phyloP scores from a whole-genome alignment of 1,140 invertebrate genomes.

The Orchesella cincta region DNA sequence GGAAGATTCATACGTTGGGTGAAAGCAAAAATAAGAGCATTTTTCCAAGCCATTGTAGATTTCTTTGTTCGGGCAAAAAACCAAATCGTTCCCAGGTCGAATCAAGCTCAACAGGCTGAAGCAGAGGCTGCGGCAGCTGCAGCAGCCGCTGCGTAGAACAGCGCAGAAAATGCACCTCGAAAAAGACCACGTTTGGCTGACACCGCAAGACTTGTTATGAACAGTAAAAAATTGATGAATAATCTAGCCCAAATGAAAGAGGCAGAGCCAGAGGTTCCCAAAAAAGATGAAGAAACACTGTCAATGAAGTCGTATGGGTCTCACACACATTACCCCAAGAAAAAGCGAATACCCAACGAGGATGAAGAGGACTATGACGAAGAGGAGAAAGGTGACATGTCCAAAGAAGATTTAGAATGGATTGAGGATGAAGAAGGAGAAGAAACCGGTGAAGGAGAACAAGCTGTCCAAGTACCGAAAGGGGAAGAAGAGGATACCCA shows the following conservation, averaged over 20 bases:
- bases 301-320: constrained; percentile 91
- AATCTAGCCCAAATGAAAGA: constrained; percentile 38
- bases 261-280: constrained; percentile 20
- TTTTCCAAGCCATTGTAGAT: constrained; percentile 46
- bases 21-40: constrained; percentile 66
- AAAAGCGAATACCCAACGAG: constrained; percentile 66
- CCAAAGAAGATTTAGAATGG: neutral
- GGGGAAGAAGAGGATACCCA: constrained; percentile 69
- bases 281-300: constrained; percentile 55
- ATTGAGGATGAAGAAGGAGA: constrained; percentile 45
- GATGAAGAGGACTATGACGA: constrained; percentile 64
- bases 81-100: neutral
- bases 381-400: constrained; percentile 59
- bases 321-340: constrained; percentile 82
- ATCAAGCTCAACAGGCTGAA: neutral
- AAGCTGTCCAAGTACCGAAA: constrained; percentile 59
- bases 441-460: neutral
- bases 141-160: neutral
- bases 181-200: constrained; percentile 27
- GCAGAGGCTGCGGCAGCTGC: neutral
- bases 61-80: constrained; percentile 11
- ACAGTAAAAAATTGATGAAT: constrained; percentile 46
- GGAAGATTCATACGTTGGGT: constrained; percentile 86
- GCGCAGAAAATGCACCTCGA: neutral
- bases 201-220: constrained; percentile 45